These are phyloP conservation scores for Euzophera pinguis DNA, from an alignment of 2,888 invertebrate genomes.

Conservation along the genomic window DNA sequence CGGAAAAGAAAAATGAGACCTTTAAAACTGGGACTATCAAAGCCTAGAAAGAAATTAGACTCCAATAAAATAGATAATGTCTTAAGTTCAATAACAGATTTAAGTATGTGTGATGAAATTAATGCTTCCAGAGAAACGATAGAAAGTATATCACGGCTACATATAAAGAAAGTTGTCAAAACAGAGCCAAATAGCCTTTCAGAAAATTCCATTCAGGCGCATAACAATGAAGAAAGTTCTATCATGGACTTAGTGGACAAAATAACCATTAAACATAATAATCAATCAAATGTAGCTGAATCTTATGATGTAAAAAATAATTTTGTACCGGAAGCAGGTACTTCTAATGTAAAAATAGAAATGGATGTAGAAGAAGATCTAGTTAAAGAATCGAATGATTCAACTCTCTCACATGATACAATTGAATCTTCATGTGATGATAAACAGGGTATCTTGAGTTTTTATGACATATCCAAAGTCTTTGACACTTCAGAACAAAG, in stretches of 20 bases:
- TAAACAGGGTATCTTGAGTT: conserved; percentile 58
- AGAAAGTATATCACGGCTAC: conserved; percentile 46
- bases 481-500: conserved; percentile 52
- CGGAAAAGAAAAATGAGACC: conserved; percentile 69
- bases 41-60: conserved; percentile 45
- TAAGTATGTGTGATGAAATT: conserved; percentile 50
- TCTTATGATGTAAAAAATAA: conserved; percentile 52
- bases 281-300: conserved; percentile 33
- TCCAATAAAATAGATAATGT: conserved; percentile 21
- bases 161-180: conserved; percentile 41
- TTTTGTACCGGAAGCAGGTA: conserved; percentile 56
- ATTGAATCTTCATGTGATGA: conserved; percentile 49
- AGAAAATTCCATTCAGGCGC: conserved; percentile 24
- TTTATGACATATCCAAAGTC: conserved; percentile 62
- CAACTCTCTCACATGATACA: conserved; percentile 33
- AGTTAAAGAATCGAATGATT: neutral
- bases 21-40: conserved; percentile 64
- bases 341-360: conserved; percentile 39
- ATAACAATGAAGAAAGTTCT: conserved; percentile 19
- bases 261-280: conserved; percentile 28
- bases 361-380: conserved; percentile 23
- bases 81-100: conserved; percentile 25
- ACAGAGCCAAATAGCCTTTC: conserved; percentile 33
- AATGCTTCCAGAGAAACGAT: conserved; percentile 58
- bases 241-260: conserved; percentile 39